Evolutionary conservation across 2,888 invertebrate species (phyloP).

Genomic region (Nomada lathburiana): DNA sequence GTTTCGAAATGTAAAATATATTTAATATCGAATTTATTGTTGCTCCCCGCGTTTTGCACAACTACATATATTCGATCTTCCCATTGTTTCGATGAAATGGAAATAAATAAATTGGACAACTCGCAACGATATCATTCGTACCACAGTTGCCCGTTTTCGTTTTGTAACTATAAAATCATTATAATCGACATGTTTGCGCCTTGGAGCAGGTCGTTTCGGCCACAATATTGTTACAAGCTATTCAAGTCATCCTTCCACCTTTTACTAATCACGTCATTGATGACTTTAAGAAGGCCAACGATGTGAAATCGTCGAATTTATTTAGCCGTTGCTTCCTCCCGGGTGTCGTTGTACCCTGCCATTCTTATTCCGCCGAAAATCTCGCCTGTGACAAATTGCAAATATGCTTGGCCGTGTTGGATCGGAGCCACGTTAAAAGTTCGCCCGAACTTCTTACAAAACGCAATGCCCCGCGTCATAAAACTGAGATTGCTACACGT

Average conservation of each 20-base stretch:
- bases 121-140: background rate
- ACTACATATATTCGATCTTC: background rate
- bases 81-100: background rate
- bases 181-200: slow-evolving; percentile 9
- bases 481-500: background rate
- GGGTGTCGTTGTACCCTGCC: background rate
- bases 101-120: background rate
- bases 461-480: background rate
- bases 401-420: slow-evolving; percentile 20
- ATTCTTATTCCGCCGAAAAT: slow-evolving; percentile 6
- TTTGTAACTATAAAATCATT: slow-evolving; percentile 9
- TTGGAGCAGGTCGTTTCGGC: background rate
- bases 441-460: slow-evolving; percentile 3
- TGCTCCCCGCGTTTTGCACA: no score
- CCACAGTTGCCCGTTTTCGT: background rate
- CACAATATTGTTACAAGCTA: background rate
- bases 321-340: background rate
- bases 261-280: background rate
- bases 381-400: slow-evolving; percentile 9
- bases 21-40: background rate
- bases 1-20: background rate
- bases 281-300: background rate
- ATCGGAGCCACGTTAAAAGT: slow-evolving; percentile 8
- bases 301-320: slow-evolving; percentile 6
- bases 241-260: background rate